These are phyloP conservation scores for Channa striata DNA, from an alignment of 2,797 vertebrate genomes.

Conservation along the genomic window DNA sequence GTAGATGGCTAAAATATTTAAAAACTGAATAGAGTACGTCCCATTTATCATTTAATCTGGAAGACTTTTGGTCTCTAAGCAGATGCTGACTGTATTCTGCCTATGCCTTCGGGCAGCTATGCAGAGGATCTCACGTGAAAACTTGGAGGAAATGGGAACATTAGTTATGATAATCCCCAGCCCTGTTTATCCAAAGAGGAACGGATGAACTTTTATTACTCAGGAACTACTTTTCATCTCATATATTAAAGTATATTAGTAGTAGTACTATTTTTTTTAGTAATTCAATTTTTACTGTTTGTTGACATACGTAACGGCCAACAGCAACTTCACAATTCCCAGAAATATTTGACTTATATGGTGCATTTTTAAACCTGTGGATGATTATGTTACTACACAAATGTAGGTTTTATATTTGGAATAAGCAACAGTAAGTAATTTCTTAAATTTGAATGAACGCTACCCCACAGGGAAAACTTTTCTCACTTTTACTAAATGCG, in stretches of 20 bases:
- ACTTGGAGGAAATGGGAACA: slow-evolving; percentile 13
- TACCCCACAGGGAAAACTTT: background rate
- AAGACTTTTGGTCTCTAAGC: slow-evolving; percentile 19
- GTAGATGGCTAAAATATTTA: slow-evolving; percentile 27
- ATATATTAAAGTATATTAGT: background rate
- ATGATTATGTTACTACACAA: background rate
- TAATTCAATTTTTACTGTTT: background rate
- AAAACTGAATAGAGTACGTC: slow-evolving; percentile 16
- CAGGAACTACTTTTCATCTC: slow-evolving; percentile 4
- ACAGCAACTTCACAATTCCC: no score
- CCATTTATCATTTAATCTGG: slow-evolving; percentile 16
- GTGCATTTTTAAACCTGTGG: background rate
- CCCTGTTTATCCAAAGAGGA: slow-evolving; percentile 7
- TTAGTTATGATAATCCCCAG: slow-evolving; percentile 15
- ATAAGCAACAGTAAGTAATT: slow-evolving; percentile 9
- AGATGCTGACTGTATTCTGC: slow-evolving; percentile 34
- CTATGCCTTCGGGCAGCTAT: slow-evolving; percentile 27
- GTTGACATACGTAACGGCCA: no score
- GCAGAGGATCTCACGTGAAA: slow-evolving; percentile 33
- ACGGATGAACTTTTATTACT: slow-evolving; percentile 26
- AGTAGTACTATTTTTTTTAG: background rate
- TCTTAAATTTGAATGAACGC: slow-evolving; percentile 7
- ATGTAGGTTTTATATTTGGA: slow-evolving; percentile 6
- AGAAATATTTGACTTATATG: background rate
- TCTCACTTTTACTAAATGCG: background rate